Evolutionary conservation across 1,140 invertebrate species (phyloP).

Genomic region (Paramacrobiotus metropolitanus): DNA sequence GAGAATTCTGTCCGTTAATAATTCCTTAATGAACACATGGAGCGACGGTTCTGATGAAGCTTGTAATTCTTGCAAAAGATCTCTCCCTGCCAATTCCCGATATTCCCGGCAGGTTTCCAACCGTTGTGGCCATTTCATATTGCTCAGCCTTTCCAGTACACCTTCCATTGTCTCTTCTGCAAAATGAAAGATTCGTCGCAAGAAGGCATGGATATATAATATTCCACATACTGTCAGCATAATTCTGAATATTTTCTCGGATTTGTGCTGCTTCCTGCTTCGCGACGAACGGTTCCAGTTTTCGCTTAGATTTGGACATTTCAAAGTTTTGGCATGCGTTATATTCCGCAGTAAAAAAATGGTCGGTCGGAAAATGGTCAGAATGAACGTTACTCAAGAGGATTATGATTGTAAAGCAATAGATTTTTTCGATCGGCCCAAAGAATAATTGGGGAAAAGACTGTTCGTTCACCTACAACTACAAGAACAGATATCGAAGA

Average conservation of each 20-base stretch:
- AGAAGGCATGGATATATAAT: neutral
- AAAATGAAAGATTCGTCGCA: neutral
- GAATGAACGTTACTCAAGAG: too few species aligned
- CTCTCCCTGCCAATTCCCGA: neutral
- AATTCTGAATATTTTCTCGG: neutral
- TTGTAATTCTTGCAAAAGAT: neutral
- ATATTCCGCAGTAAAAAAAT: too few species aligned
- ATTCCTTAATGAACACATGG: neutral
- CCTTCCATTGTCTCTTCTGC: neutral
- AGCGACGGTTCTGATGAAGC: neutral
- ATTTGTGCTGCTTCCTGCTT: neutral
- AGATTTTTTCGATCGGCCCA: too few species aligned
- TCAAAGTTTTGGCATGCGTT: too few species aligned
- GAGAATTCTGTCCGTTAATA: neutral
- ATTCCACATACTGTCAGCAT: neutral
- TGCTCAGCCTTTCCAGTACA: neutral
- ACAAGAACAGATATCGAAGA: too few species aligned
- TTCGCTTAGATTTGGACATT: too few species aligned
- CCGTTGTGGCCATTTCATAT: neutral
- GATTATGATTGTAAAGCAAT: too few species aligned
- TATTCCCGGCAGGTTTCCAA: neutral
- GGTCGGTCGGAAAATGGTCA: too few species aligned
- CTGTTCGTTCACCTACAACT: too few species aligned
- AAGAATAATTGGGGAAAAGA: too few species aligned
- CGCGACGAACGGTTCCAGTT: neutral